Base-by-base conservation (phyloP, 2,797 vertebrate species). In the Sebastiscus tertius region DNA sequence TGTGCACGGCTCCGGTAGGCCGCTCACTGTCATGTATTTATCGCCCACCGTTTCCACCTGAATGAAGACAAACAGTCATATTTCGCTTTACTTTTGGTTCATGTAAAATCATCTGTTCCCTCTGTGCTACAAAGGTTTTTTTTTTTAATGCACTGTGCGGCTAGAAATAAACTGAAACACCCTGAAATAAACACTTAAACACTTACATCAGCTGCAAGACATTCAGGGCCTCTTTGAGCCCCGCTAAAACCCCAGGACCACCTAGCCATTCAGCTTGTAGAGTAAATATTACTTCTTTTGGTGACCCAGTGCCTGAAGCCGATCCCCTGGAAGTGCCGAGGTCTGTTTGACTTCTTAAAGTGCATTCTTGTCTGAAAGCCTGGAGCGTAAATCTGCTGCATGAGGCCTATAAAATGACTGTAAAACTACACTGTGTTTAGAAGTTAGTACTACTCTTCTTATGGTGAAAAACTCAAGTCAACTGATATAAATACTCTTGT, bases 1-100 rank as follows among this genome's bases (percentile, higher is more conserved):
- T 36, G 96, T 96, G 86, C 99, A 99, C 0, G 98, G 98, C 90
- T 99, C 99, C 4, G 99, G 99, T 10, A 99, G 95, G 59, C 99
- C 99, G 68, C 99, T 99, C 86, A 99, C 99, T 0, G 98, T 99
- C 99, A 99, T 99, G 75, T 99, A 99, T 83, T 99, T 99, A 89
- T 99, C 99, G 11, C 99, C 99, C 60, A 99, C 98, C 1, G 99
- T 99, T 94, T 99, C 99, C 93, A 99, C 98, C 99, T 99, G 92
- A n/a, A 39, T 66, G 59, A 75, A 83, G 14, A 82, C 75, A 89
- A 67, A 52, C 18, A 65, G 20, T 42, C 5, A 81, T 55, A 54
- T 10, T 26, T 80, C 14, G 66, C 4, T 84, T 82, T 75, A 62
- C 20, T 80, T 85, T 76, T 52, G 24, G 20, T 75, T 70, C 18